These are phyloP conservation scores for Mormyrus iriodes DNA, from an alignment of 2,113 vertebrate genomes.

Conservation along the genomic window DNA sequence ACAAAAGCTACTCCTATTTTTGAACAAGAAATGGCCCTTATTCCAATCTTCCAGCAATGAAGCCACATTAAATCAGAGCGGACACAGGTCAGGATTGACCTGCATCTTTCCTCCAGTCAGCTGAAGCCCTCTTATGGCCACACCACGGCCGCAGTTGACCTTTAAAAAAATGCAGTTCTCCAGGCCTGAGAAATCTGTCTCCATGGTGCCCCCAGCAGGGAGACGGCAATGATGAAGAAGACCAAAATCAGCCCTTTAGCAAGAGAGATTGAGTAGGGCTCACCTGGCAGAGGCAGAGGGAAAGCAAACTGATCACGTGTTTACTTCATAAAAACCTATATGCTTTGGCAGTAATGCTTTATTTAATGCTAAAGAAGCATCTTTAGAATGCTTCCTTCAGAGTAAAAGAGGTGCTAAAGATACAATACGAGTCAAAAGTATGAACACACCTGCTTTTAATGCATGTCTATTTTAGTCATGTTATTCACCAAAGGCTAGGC, in stretches of 20 bases:
- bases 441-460: not conserved
- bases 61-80: not conserved
- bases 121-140: not conserved
- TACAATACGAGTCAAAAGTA: not conserved
- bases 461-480: not conserved
- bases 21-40: not conserved
- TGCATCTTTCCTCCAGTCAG: not conserved
- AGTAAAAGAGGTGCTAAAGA: not conserved
- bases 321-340: not conserved
- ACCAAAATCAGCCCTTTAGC: constrained; percentile 76
- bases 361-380: not conserved
- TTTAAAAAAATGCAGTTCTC: constrained; percentile 33
- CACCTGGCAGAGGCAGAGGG: constrained; percentile 59
- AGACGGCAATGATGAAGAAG: constrained; percentile 60
- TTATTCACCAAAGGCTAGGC: not conserved
- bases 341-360: not conserved
- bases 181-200: constrained; percentile 56
- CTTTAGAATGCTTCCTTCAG: not conserved
- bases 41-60: not conserved
- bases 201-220: constrained; percentile 69
- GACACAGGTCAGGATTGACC: not conserved
- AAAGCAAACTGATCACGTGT: not conserved
- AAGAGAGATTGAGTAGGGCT: constrained; percentile 68
- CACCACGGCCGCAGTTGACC: not conserved
- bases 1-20: not conserved